These are phyloP conservation scores for Drosophila varians DNA, from an alignment of 1,140 invertebrate genomes.

Conservation along the genomic window DNA sequence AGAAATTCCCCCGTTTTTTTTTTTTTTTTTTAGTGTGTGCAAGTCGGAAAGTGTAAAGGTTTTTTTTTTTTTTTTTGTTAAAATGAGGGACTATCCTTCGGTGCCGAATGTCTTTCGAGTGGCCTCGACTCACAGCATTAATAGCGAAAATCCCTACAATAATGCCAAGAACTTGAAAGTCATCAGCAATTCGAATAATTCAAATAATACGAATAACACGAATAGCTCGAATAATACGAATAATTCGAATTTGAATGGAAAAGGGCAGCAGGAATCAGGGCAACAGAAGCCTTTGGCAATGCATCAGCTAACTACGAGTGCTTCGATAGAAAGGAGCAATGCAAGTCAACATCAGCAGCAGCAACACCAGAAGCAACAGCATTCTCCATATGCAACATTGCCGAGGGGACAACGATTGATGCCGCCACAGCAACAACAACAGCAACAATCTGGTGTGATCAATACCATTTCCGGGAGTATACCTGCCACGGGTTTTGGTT, in stretches of 20 bases:
- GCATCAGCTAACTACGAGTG: slow-evolving; percentile 71
- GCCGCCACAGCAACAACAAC: slow-evolving; percentile 19
- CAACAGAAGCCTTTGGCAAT: slow-evolving; percentile 15
- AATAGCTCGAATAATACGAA: too few species aligned
- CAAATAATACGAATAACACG: too few species aligned
- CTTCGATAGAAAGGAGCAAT: slow-evolving; percentile 63
- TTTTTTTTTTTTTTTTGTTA: background rate
- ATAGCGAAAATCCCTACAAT: slow-evolving; percentile 51
- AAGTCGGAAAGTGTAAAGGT: background rate
- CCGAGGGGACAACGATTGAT: slow-evolving; percentile 48
- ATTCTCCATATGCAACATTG: slow-evolving; percentile 74
- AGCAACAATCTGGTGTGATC: slow-evolving; percentile 62
- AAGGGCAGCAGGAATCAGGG: background rate
- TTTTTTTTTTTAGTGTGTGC: background rate
- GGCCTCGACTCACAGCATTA: slow-evolving; percentile 75
- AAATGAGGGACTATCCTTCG: slow-evolving; percentile 75
- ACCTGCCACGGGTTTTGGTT: slow-evolving; percentile 60
- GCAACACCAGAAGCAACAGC: slow-evolving; percentile 41
- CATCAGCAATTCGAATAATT: background rate
- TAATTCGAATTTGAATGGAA: background rate
- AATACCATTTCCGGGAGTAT: slow-evolving; percentile 78
- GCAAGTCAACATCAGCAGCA: slow-evolving; percentile 25
- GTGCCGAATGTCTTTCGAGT: slow-evolving; percentile 82
- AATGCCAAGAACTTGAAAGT: slow-evolving; percentile 21
- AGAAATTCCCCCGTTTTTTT: background rate